Conservation (phyloP, 2,797 vertebrate genomes). For the Eidolon dupreanum region DNA sequence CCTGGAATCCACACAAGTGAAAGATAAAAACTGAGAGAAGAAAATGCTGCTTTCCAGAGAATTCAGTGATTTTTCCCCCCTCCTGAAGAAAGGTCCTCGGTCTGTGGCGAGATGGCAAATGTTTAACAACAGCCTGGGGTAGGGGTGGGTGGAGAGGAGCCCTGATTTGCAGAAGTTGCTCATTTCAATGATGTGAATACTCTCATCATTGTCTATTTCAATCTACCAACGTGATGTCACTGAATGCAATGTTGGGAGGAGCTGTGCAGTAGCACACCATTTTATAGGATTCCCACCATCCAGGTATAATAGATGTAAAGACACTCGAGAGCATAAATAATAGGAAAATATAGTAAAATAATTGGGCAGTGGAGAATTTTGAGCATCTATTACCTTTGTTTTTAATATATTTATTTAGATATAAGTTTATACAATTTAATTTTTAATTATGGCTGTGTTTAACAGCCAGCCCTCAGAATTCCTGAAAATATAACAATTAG, state of each 20-base stretch:
- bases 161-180: neutral
- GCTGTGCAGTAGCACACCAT: fast-evolving
- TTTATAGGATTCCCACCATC: neutral
- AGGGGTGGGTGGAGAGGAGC: neutral
- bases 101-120: neutral
- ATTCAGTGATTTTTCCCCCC: neutral
- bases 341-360: neutral
- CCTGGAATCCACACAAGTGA: neutral
- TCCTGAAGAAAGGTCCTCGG: neutral
- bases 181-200: neutral
- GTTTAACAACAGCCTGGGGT: neutral
- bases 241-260: neutral
- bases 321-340: neutral
- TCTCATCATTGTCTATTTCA: neutral
- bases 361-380: neutral
- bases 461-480: neutral
- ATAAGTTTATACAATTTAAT: neutral
- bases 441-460: conserved; percentile 13
- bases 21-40: neutral
- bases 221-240: neutral
- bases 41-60: neutral
- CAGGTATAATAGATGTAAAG: neutral
- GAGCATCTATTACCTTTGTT: neutral
- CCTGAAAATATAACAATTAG: neutral
- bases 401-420: neutral